Conservation (phyloP, 1,140 invertebrate species). For the Aphelenchoides besseyi region DNA sequence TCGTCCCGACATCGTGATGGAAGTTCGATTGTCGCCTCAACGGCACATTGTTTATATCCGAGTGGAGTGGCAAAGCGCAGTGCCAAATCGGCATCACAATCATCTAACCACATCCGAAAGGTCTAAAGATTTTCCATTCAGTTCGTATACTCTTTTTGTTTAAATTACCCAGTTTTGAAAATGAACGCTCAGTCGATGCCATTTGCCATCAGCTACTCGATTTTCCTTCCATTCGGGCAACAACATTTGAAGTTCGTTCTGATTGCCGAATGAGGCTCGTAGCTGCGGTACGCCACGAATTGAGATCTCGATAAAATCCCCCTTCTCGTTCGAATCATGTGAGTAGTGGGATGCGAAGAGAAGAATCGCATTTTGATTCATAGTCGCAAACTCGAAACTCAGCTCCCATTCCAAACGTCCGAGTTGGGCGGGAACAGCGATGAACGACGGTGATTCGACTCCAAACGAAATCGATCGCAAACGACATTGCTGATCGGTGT, state of each 20-base stretch:
- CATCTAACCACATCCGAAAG: slow-evolving; percentile 79
- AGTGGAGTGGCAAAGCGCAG: slow-evolving; percentile 64
- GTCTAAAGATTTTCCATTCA: slow-evolving; percentile 67
- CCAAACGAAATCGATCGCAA: slow-evolving; percentile 53
- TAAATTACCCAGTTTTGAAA: slow-evolving; percentile 78
- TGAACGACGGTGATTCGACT: slow-evolving; percentile 47
- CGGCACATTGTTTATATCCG: slow-evolving; percentile 77
- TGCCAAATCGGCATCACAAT: slow-evolving; percentile 82
- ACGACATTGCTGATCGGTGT: slow-evolving; percentile 51
- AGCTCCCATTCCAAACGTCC: slow-evolving; percentile 57
- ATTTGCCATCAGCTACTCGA: slow-evolving; percentile 79
- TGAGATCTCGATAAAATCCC: slow-evolving; percentile 83
- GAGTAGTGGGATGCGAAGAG: not conserved
- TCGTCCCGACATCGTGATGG: slow-evolving; percentile 68
- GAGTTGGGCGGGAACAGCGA: slow-evolving; percentile 37
- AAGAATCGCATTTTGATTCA: slow-evolving; percentile 43
- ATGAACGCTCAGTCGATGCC: slow-evolving; percentile 83
- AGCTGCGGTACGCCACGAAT: slow-evolving; percentile 76
- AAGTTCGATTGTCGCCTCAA: slow-evolving; percentile 70
- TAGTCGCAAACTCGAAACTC: slow-evolving; percentile 51
- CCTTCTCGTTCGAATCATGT: not conserved
- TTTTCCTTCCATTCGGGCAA: slow-evolving; percentile 69
- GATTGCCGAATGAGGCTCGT: slow-evolving; percentile 81
- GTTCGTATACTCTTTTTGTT: not conserved
- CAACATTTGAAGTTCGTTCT: slow-evolving; percentile 71